A percentile compares a stretch with the other conserved stretches of the same genome.
Evolutionary conservation across 35 echinoderm and acorn worm genomes (phyloP).

Genomic region (Apostichopus californicus): DNA sequence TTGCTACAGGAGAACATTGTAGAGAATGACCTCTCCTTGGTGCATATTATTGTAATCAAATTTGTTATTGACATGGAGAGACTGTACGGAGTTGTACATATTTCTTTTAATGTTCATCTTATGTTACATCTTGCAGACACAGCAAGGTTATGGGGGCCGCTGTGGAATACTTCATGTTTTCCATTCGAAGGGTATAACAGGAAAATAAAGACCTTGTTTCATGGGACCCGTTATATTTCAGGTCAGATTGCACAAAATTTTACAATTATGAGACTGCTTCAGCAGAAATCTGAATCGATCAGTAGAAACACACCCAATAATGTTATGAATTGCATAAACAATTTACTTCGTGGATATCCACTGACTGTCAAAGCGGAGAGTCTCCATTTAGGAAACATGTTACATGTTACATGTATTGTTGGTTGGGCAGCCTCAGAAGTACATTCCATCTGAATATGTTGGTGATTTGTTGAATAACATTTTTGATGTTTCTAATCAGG

Average conservation of each 20-base stretch:
- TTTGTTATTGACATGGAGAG: conserved; percentile 3
- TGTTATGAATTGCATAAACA: neutral
- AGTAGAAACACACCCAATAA: neutral
- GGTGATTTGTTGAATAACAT: neutral
- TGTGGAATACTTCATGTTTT: conserved; percentile 23
- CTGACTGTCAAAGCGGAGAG: neutral
- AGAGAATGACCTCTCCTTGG: neutral
- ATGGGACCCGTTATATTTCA: conserved; percentile 11
- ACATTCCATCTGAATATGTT: neutral
- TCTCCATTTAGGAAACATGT: neutral
- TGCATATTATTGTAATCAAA: too few species aligned
- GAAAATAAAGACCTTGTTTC: conserved; percentile 20
- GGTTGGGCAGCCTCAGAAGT: neutral
- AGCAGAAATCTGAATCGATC: neutral
- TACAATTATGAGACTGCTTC: neutral
- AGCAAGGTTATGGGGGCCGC: too few species aligned
- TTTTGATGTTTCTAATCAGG: neutral
- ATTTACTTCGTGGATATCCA: neutral
- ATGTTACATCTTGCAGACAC: too few species aligned
- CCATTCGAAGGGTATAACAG: conserved; percentile 39
- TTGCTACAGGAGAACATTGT: conserved; percentile 16
- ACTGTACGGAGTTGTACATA: too few species aligned
- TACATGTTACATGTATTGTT: conserved; percentile 20
- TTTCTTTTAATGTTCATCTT: too few species aligned
- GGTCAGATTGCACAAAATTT: conserved; percentile 23